A percentile compares a stretch with the other conserved stretches of the same genome.
Evolutionary conservation across 2,797 vertebrate species (phyloP).

Genomic region (Scyliorhinus canicula): DNA sequence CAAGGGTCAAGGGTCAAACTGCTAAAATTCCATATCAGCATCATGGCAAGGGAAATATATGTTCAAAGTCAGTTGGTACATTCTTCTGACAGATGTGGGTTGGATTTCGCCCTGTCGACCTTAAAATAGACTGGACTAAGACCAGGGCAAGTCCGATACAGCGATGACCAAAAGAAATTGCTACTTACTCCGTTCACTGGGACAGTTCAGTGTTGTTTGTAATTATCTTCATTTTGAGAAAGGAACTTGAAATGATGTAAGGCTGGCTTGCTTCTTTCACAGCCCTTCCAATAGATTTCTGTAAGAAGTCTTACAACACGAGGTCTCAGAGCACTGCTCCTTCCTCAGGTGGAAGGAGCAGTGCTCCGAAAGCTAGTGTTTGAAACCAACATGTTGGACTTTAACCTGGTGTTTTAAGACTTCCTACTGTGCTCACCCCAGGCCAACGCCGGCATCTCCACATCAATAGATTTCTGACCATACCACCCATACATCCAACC

Average conservation of each 20-base stretch:
- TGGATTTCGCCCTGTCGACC: background rate
- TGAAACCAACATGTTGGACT: too few relatives aligned
- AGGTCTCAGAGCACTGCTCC: too few relatives aligned
- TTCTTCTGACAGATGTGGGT: background rate
- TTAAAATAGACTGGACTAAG: background rate
- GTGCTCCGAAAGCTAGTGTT: too few relatives aligned
- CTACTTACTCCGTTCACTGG: background rate
- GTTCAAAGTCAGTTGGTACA: background rate
- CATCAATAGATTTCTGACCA: conserved; percentile 3
- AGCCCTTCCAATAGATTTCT: too few relatives aligned
- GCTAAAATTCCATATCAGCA: background rate
- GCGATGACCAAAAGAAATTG: background rate
- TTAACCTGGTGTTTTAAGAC: too few relatives aligned
- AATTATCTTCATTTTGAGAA: background rate
- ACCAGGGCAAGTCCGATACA: background rate
- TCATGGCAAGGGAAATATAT: background rate
- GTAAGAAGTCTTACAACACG: too few relatives aligned
- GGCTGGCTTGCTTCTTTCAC: background rate
- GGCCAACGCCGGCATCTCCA: too few relatives aligned
- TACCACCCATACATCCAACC: background rate
- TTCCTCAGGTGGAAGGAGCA: too few relatives aligned
- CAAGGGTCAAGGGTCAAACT: background rate
- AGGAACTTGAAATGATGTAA: background rate
- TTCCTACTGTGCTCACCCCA: too few relatives aligned
- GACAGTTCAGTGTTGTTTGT: background rate